A percentile compares a stretch with the other conserved stretches of the same genome.
phyloP scores from a whole-genome alignment of 2,888 invertebrate genomes.

The Pinctada fucata region DNA sequence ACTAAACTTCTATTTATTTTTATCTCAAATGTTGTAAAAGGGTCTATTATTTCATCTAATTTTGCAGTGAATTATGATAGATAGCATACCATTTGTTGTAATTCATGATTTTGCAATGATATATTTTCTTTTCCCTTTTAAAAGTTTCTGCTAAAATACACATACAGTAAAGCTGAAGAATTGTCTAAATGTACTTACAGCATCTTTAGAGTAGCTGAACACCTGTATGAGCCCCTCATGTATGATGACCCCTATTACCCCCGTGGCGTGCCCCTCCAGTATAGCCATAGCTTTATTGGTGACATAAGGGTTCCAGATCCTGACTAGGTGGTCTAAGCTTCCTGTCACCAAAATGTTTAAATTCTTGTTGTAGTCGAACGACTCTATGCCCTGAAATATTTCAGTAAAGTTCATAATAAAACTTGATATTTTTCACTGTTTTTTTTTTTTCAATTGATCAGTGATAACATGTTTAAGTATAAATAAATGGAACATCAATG shows the following conservation, averaged over 20 bases:
- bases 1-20: too few species aligned
- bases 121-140: too few species aligned
- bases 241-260: conserved; percentile 73
- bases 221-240: conserved; percentile 72
- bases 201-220: conserved; percentile 76
- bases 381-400: conserved; percentile 67
- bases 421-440: neutral
- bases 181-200: conserved; percentile 62
- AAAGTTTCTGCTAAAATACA: too few species aligned
- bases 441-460: too few species aligned
- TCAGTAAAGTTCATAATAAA: neutral
- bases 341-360: conserved; percentile 75
- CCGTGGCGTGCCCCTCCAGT: conserved; percentile 72
- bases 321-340: conserved; percentile 72
- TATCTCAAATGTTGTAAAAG: neutral
- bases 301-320: conserved; percentile 77
- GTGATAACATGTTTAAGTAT: too few species aligned
- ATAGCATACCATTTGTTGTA: too few species aligned
- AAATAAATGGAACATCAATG: too few species aligned
- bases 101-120: neutral
- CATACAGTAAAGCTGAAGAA: too few species aligned
- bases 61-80: neutral
- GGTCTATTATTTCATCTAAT: neutral
- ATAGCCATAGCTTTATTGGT: conserved; percentile 73
- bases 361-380: conserved; percentile 74